Evolutionary conservation across 53 echinoderm and acorn worm species (phyloP).

Genomic region (Apostichopus leukothele): DNA sequence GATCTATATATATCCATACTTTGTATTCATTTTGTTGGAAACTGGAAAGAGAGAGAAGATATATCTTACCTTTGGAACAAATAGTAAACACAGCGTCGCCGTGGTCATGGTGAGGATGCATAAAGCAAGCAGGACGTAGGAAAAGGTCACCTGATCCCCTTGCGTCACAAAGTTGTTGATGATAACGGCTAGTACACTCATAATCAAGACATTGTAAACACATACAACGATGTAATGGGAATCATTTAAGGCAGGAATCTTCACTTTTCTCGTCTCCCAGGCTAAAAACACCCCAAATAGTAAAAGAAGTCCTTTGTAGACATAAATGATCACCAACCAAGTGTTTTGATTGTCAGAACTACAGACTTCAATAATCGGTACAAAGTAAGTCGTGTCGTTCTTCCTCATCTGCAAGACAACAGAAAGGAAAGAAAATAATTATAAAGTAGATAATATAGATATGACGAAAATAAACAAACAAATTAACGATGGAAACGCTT

Average conservation of each 20-base stretch:
- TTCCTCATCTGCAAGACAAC: conserved; percentile 49
- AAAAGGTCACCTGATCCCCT: conserved; percentile 79
- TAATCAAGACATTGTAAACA: conserved; percentile 95
- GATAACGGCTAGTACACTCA: conserved; percentile 93
- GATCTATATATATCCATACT: too few species aligned
- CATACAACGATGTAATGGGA: conserved; percentile 97
- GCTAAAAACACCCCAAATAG: conserved; percentile 93
- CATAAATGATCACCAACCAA: conserved; percentile 86
- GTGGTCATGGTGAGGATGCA: conserved; percentile 90
- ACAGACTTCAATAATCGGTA: conserved; percentile 84
- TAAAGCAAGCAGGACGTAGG: conserved; percentile 80
- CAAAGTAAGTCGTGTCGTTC: conserved; percentile 70
- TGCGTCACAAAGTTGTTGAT: conserved; percentile 86
- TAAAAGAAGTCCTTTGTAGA: conserved; percentile 90
- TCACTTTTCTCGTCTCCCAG: conserved; percentile 97
- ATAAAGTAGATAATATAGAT: too few species aligned
- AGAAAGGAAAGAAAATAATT: too few species aligned
- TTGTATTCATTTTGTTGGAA: background rate
- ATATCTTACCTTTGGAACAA: conserved; percentile 89
- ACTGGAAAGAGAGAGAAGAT: background rate
- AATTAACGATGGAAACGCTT: too few species aligned
- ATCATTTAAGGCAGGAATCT: conserved; percentile 96
- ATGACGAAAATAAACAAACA: too few species aligned
- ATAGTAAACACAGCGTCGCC: conserved; percentile 91
- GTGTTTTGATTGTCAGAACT: conserved; percentile 70